A percentile compares a stretch with the other conserved stretches of the same genome.
Conservation (phyloP, 2,888 invertebrate genomes). For the Cyclophora albipunctata region DNA sequence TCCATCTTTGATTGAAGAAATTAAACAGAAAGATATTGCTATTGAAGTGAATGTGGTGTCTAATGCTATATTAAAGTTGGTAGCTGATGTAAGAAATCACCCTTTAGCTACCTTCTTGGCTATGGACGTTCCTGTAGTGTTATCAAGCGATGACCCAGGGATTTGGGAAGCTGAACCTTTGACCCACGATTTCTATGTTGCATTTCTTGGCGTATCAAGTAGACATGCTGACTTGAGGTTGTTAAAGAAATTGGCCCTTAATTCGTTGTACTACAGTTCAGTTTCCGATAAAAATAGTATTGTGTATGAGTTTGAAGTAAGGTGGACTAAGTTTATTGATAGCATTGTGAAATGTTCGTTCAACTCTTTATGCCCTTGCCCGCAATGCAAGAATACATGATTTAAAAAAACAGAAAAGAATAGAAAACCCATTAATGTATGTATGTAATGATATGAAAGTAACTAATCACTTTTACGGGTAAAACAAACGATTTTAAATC, state of each 20-base stretch:
- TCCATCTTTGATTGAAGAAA: conserved; percentile 77
- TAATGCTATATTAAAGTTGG: conserved; percentile 82
- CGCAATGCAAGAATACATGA: no score
- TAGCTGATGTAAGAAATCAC: conserved; percentile 85
- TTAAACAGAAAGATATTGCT: conserved; percentile 77
- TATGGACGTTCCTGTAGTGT: conserved; percentile 80
- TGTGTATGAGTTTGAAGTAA: conserved; percentile 51
- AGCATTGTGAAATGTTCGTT: conserved; percentile 26
- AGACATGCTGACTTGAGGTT: conserved; percentile 80
- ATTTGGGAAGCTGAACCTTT: conserved; percentile 83
- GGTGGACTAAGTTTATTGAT: conserved; percentile 58
- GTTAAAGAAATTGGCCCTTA: conserved; percentile 83
- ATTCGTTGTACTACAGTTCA: conserved; percentile 82
- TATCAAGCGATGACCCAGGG: conserved; percentile 87
- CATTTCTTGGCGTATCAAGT: conserved; percentile 84
- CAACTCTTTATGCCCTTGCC: no score
- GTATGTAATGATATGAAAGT: no score
- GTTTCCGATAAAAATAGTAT: conserved; percentile 58
- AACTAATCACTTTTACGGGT: no score
- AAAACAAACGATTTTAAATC: no score
- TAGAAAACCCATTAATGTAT: no score
- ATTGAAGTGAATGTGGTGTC: conserved; percentile 88
- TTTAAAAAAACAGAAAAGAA: no score
- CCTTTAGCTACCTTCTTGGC: conserved; percentile 80
- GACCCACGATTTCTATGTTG: conserved; percentile 83